Evolutionary conservation across 2,113 vertebrate species (phyloP), one percentile per base, ranked within the genome.

Genomic region (Trogon melanurus): DNA sequence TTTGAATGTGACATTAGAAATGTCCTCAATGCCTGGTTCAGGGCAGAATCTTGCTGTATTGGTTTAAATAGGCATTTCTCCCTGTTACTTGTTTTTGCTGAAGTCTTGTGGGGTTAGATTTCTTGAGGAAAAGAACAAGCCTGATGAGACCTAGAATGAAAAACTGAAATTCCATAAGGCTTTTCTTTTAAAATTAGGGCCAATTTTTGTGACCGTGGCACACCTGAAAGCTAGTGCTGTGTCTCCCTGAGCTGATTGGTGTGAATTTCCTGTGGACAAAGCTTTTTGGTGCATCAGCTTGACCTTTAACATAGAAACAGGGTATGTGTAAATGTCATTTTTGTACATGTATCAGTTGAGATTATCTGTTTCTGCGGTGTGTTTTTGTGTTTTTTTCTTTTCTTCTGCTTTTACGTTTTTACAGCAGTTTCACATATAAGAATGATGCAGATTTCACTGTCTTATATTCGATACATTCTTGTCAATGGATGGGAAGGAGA

Each of bases 231-330:
- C 32, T 56, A 44, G 5, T 67, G 25, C 70, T 26, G 17, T 53
- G 17, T 70, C 47, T 86, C n/a, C 36, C 69, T 53, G 51, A 78
- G 47, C 45, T 23, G 13, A 5, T 2, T 70, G 26, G 36, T 2
- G 17, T 69, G 50, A 50, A 62, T 88, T 87, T 85, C 45, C 67
- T 85, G 32, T 56, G 69, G 84, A 36, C 0, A 0, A 62, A 75
- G 41, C 2, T 1, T 70, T 95, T 70, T 79, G 54, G 66, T 93
- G 66, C 84, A 72, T 89, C 73, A 87, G 2, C 30, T 58, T 96
- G 89, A 94, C 91, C 87, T 96, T 95, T 96, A 93, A 36, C 48
- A 16, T 23, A 85, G 78, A 26, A 87, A 92, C 91, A 91, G 45
- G 41, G 54, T 70, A 47, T 18, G 36, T 67, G 45, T 89, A 95